Base-by-base conservation (phyloP, 1,140 invertebrate species). In the Dufourea novaeangliae region DNA sequence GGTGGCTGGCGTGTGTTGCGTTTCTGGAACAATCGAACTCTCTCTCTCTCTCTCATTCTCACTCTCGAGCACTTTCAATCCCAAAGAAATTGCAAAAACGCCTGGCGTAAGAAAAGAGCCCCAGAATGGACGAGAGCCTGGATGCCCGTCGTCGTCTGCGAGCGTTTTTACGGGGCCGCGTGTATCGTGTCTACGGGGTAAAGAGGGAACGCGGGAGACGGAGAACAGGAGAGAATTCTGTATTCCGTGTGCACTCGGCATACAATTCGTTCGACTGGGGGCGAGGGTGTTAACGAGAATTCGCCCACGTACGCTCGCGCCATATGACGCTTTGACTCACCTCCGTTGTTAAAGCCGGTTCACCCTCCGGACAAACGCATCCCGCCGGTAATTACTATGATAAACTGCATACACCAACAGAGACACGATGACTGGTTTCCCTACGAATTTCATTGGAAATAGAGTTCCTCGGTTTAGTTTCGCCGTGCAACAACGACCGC, bases 241-340 rank as follows among this genome's bases (percentile, higher is more conserved):
- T 85, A 82, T 79, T 80, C 86, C 44, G 17, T 57, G 74, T 25
- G 68, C 82, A 44, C 73, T 85, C 78, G 61, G 50, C 76, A 87
- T 83, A 88, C 73, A 87, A 87, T 87, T 87, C 82, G 80, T 87
- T 83, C 74, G 66, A 78, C 62, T 66, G 70, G 81, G 74, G 74
- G 82, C 82, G 85, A 88, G 87, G 81, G 86, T 87, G 86, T 87
- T 87, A 86, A 89, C 85, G 87, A 91, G 88, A 87, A 88, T 88
- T 89, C 81, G 74, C 80, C 82, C 69, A 80, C 79, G 78, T 82
- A 67, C 80, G 75, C 68, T 85, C 73, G 73, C 64, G 75, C 88
- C 88, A 90, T 90, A 88, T 90, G 88, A 90, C 87, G 86, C 83
- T 86, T 86, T 85, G 83, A 86, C 76, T 87, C 80, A 63, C 76